Evolutionary conservation across 1,140 invertebrate genomes (phyloP), one percentile per base, ranked within the genome.

Genomic region (Acromyrmex echinatior): DNA sequence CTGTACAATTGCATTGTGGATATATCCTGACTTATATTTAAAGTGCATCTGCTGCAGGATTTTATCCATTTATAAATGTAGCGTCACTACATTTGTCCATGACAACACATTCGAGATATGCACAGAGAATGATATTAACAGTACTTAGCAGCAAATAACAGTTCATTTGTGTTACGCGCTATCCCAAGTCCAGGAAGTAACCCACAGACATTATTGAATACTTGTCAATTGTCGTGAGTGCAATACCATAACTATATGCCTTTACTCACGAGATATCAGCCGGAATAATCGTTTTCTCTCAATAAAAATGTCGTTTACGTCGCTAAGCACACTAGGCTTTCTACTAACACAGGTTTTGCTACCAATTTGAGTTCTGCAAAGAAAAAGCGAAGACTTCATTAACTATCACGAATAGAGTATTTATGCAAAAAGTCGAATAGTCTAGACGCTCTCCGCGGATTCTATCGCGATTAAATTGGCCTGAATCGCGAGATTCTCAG

Each of bases 151-250:
- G 10, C 7, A 58, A 53, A 56, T 51, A 68, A 51, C 60, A 73
- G 31, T 25, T 65, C 12, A 63, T 16, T 86, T 18, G 6, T 31
- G 31, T 65, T 73, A 39, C 14, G 45, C 86, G 56, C 92, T 95
- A 95, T 94, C 94, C 94, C 90, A 95, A 92, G 76, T 95, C 94
- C 92, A 95, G 92, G 73, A 94, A 95, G 74, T 94, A 93, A 84
- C 92, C 93, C 62, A 84, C 88, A 93, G 93, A 92, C 94, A 95
- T 95, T 89, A 86, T 95, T 93, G 63, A 80, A 58, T 68, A 71
- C 62, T 76, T 82, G 1, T 31, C 66, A 66, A 73, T 56, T 56
- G 56, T 70, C 39, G n/a, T 58, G 58, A 71, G 25, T 60, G 73
- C 71, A 66, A 39, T 90, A 76, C 77, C 70, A 85, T 18, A 63